Evolutionary conservation across 2,113 vertebrate species (phyloP).

Genomic region (Ammodytes marinus): DNA sequence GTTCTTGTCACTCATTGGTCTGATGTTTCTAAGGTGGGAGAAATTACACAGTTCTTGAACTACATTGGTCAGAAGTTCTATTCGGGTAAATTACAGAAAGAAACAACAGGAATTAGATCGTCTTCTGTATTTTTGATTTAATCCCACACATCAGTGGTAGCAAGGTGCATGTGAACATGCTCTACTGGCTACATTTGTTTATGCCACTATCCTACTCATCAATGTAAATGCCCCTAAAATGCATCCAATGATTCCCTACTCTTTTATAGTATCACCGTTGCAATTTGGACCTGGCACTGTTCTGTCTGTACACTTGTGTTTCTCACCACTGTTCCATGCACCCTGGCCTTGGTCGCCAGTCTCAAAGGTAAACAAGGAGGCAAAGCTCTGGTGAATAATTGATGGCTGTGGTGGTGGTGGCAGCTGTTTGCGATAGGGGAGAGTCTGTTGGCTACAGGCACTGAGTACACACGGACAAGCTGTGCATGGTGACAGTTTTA

Average conservation of each 20-base stretch:
- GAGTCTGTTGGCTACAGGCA: conserved; percentile 35
- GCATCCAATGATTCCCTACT: not conserved
- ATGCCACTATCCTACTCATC: not conserved
- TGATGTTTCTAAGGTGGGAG: too few species aligned
- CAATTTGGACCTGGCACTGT: conserved; percentile 1
- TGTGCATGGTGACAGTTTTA: conserved; percentile 26
- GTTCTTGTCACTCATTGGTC: too few species aligned
- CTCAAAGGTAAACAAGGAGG: conserved; percentile 78
- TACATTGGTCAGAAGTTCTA: too few species aligned
- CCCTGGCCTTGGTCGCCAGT: conserved; percentile 45
- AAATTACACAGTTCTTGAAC: too few species aligned
- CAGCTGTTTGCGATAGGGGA: conserved; percentile 68
- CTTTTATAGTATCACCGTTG: not conserved
- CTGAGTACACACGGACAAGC: conserved; percentile 45
- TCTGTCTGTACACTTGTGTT: conserved; percentile 8
- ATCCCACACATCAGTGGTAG: not conserved
- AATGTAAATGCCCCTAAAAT: not conserved
- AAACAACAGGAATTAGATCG: too few species aligned
- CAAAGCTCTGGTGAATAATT: conserved; percentile 78
- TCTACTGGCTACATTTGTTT: not conserved
- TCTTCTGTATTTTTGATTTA: not conserved
- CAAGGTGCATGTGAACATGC: not conserved
- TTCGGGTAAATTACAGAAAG: too few species aligned
- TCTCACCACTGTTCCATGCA: conserved; percentile 33
- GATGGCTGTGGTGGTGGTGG: conserved; percentile 60